Percentiles rank a stretch among this genome's conserved stretches.
Evolutionary conservation across 1,140 invertebrate species (phyloP).

Genomic region (Musca vetustissima): DNA sequence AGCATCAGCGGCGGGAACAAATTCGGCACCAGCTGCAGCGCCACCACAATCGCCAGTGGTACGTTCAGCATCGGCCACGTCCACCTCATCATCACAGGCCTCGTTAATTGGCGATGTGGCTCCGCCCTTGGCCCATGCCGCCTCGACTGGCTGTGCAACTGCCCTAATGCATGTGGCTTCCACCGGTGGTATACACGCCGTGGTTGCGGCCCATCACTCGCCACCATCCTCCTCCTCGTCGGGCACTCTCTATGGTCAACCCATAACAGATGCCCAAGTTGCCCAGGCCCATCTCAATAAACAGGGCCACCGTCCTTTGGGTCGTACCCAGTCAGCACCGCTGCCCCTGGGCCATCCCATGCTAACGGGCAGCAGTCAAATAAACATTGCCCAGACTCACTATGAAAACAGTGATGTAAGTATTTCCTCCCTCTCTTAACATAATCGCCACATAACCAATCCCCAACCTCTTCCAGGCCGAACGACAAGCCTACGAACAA

Average conservation of each 20-base stretch:
- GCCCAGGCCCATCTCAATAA: conserved; percentile 76
- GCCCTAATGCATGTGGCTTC: conserved; percentile 31
- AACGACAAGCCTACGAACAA: conserved; percentile 64
- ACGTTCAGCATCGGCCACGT: conserved; percentile 49
- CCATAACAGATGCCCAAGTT: conserved; percentile 58
- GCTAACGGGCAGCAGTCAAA: conserved; percentile 64
- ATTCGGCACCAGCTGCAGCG: conserved; percentile 32
- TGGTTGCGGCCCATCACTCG: conserved; percentile 30
- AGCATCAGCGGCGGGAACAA: conserved; percentile 4
- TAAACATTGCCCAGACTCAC: conserved; percentile 58
- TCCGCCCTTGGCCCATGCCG: conserved; percentile 49
- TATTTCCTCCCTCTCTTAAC: not conserved
- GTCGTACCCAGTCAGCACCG: conserved; percentile 90
- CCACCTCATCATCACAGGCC: conserved; percentile 51
- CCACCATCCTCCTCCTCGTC: conserved; percentile 28
- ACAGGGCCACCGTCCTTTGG: conserved; percentile 76
- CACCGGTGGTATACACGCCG: conserved; percentile 30
- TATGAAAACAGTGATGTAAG: conserved; percentile 64
- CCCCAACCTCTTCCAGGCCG: conserved; percentile 44
- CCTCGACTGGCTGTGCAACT: conserved; percentile 33
- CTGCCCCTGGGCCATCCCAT: conserved; percentile 92
- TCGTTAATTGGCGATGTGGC: conserved; percentile 48
- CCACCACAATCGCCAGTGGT: conserved; percentile 47
- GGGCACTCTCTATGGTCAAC: conserved; percentile 33
- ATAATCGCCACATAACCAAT: not conserved